Evolutionary conservation across 2,888 invertebrate genomes (phyloP), one percentile per base, ranked within the genome.

Genomic region (Oscheius sp.): DNA sequence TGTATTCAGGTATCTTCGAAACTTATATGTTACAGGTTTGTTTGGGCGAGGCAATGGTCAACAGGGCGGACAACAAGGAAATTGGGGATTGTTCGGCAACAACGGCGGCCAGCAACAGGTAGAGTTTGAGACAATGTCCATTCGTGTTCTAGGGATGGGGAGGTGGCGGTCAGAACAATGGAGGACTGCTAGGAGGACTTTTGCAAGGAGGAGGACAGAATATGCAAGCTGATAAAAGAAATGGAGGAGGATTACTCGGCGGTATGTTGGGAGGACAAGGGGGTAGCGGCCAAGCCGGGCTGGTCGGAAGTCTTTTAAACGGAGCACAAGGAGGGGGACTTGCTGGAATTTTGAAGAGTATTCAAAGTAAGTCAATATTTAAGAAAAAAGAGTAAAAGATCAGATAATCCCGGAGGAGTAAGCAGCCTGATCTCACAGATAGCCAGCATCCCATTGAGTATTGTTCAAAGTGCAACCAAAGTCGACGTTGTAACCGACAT

Each of bases 401-500:
- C 3, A 66, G 66, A 66, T 27, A 49, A 52, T 29, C 66, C 66
- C 18, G 56, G 35, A 2, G 56, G 56, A 41, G 6, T 69, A 12
- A 69, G 27, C 23, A 21, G 27, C 2, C 25, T 61, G 9, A 45
- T 72, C 23, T 12, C 63, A 29, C 46, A 52, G n/a, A 63, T 72
- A 6, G 72, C 72, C 53, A 63, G 61, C 16, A 72, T 63, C 16
- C 53, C 61, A 1, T n/a, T 72, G n/a, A 52, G 53, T 21, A 72
- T 72, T 52, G 53, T 72, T 16, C 45, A 72, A n/a, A 41, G 49
- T 12, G 52, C 72, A 12, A 72, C 61, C 9, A 72, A 61, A n/a
- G 72, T 72, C 18, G 72, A 72, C 59, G 72, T 72, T 3, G 43
- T 72, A 9, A 63, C 63, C 2, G 72, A 72, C 25, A 63, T 72